Evolutionary conservation across 1,140 invertebrate species (phyloP).

Genomic region (Drosophila miranda): DNA sequence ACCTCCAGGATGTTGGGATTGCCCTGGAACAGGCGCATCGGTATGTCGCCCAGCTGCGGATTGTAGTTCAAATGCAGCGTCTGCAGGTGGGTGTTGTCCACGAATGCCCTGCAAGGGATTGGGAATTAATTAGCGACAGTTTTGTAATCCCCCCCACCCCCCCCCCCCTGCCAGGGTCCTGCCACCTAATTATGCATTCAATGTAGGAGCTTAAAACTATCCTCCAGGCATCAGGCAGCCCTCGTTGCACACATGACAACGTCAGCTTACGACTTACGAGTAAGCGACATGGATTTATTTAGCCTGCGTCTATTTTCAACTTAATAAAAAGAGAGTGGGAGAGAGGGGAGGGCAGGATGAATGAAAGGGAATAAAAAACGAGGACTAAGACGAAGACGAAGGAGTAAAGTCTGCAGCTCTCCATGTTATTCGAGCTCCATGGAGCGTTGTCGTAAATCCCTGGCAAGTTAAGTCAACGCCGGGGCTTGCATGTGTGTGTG

Average conservation of each 20-base stretch:
- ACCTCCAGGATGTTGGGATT: constrained; percentile 89
- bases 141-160: not conserved
- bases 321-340: constrained; percentile 52
- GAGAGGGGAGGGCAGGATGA: constrained; percentile 4
- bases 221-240: constrained; percentile 11
- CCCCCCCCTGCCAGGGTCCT: too few relatives aligned
- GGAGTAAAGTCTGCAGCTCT: constrained; percentile 27
- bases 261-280: constrained; percentile 50
- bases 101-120: constrained; percentile 85
- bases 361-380: constrained; percentile 17
- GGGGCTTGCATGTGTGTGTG: too few relatives aligned
- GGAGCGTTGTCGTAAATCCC: constrained; percentile 76
- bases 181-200: constrained; percentile 67
- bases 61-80: constrained; percentile 90
- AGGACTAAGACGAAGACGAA: not conserved
- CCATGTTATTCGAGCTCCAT: constrained; percentile 54
- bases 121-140: not conserved
- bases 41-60: constrained; percentile 87
- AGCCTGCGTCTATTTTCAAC: constrained; percentile 74
- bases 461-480: constrained; percentile 77
- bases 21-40: constrained; percentile 88
- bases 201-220: constrained; percentile 60
- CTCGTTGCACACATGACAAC: constrained; percentile 41
- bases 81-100: constrained; percentile 92
- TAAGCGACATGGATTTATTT: constrained; percentile 79